Base-by-base conservation (phyloP, 2,113 vertebrate species). In the Indicator indicator region DNA sequence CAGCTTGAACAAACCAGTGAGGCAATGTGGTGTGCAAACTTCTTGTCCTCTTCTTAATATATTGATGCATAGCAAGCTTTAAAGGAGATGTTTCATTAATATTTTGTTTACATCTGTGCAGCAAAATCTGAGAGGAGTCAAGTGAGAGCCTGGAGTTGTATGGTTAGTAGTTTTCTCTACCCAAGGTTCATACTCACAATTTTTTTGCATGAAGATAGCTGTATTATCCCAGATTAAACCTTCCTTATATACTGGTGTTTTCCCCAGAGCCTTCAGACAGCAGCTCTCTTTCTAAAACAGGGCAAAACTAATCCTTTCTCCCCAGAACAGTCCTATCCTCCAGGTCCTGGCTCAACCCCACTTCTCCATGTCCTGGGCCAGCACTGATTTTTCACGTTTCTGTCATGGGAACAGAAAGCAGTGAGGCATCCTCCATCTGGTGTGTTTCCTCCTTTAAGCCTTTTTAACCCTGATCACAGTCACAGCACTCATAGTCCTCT, bases 91-190 rank as follows among this genome's bases (percentile, higher is more conserved):
- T 76, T 89, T 83, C 58, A 44, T 94, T 91, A 83, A 83, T 83
- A 46, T 94, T 91, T 96, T 87, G 74, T 94, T 95, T 94, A 87
- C 32, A 83, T 70, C 68, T 9, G 5, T 59, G 28, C 42, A 89
- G 5, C 38, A 74, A 73, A 91, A 72, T 46, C 82, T 87, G 55
- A 32, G 46, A 82, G 42, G 78, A 85, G 44, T 87, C 42, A 70
- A 67, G 40, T 63, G 17, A 4, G 1, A 95, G 26, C 42, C 32
- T 88, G 52, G 44, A 78, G 17, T 42, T 84, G 27, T 88, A 19
- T 56, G 38, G 28, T 77, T 90, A 77, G 73, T 65, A 71, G 40
- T 19, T 52, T 88, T 86, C 27, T n/a, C 23, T 90, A 46, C n/a
- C 46, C 3, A 7, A 76, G 27, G 13, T 1, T 87, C 36, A 40